These are phyloP conservation scores for Microdon myrmicae DNA, from an alignment of 2,888 invertebrate genomes.

Conservation along the genomic window DNA sequence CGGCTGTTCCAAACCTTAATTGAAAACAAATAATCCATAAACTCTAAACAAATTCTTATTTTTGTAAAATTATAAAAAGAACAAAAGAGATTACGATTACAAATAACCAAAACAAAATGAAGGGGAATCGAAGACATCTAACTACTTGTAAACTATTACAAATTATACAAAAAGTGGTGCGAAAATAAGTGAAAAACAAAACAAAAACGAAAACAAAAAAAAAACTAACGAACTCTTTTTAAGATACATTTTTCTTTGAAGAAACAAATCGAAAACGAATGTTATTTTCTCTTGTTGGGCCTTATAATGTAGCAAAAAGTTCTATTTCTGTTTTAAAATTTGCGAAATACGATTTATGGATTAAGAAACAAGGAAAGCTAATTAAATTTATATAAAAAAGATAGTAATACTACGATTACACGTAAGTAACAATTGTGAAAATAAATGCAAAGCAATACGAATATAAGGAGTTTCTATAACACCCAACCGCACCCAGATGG, in stretches of 20 bases:
- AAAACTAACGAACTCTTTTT: constrained; percentile 26
- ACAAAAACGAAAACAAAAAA: constrained; percentile 15
- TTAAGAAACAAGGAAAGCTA: constrained; percentile 48
- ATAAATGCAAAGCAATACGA: constrained; percentile 29
- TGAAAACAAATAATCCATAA: constrained; percentile 43
- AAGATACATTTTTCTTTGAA: constrained; percentile 21
- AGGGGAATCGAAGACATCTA: constrained; percentile 29
- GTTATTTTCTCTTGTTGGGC: constrained; percentile 54
- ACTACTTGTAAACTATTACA: constrained; percentile 37
- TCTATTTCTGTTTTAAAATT: constrained; percentile 39
- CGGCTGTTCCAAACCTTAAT: constrained; percentile 50
- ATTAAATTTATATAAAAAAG: constrained; percentile 41
- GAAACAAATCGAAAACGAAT: constrained; percentile 45
- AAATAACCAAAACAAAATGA: constrained; percentile 7
- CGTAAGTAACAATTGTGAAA: constrained; percentile 25
- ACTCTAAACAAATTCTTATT: constrained; percentile 44
- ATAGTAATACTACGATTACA: constrained; percentile 30
- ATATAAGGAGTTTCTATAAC: too few species aligned
- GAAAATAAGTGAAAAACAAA: too few species aligned
- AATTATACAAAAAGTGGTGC: too few species aligned
- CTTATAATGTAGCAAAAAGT: constrained; percentile 53
- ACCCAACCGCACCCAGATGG: too few species aligned
- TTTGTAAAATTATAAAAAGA: constrained; percentile 32
- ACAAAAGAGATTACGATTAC: constrained; percentile 7
- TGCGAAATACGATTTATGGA: constrained; percentile 48